Evolutionary conservation across 2,797 vertebrate genomes (phyloP), one percentile per base, ranked within the genome.

Genomic region (Phoeniculus purpureus): DNA sequence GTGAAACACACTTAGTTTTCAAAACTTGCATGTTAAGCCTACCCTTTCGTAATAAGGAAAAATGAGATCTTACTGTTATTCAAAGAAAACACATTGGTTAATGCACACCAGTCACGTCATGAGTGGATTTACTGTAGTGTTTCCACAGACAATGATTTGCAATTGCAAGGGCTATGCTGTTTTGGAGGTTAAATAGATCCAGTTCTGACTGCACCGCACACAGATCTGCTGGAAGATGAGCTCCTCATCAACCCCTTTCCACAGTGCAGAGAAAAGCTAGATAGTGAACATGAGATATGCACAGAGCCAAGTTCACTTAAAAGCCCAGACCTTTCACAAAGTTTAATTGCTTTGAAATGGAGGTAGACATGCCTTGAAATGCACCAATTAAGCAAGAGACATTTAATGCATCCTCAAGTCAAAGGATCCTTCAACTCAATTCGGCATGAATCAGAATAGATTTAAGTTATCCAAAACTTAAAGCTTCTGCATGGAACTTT

Each of bases 91-190:
- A 74, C 25, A 37, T 4, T 37, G 37, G 37, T 37, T 14, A 58
- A 18, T 15, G 61, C 0, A 2, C 2, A 68, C 17, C 27, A 23
- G 25, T 67, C 67, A 23, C 8, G 17, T 13, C 29, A 27, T 0
- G 2, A 67, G 9, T 16, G 21, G 10, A 67, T 43, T 71, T 59
- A 81, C 12, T 15, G 2, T 3, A 31, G 19, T 9, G 29, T 58
- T 93, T 32, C 58, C 32, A 60, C 2, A 22, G 10, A 76, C 22
- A 56, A 51, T 6, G 15, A 81, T 54, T 32, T 64, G 12, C 6
- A 58, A 34, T 83, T 87, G 8, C 21, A 60, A 8, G 45, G 74
- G 6, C 26, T 72, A 48, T 10, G 45, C 3, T 6, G 17, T 20
- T 79, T 17, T 40, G 37, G 31, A 65, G 18, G 29, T 40, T 55